Base-by-base conservation (phyloP, 2,888 invertebrate genomes). In the Aethes cnicana region DNA sequence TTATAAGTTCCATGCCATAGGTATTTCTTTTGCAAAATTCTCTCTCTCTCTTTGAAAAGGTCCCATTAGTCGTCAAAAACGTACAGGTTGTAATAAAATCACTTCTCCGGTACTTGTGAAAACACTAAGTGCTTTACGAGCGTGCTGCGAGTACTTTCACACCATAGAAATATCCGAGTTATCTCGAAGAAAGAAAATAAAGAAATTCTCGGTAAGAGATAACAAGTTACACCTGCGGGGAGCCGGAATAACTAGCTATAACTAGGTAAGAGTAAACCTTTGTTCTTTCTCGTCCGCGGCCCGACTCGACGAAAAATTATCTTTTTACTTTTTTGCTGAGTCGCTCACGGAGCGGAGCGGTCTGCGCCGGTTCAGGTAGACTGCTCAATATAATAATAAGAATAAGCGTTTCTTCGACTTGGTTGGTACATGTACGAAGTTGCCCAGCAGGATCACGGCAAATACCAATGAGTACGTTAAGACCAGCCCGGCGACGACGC, bases 311-410 rank as follows among this genome's bases (percentile, higher is more conserved):
- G 79, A 79, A 85, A 84, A 83, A 82, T 82, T 84, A 81, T 83
- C 82, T 84, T 84, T 87, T 85, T 83, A 74, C 76, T 79, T 84
- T 79, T 87, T 84, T 84, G 82, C 80, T 65, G 79, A 78, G 75
- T 77, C 72, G 79, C 73, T 74, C 74, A 74, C 75, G 68, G 61
- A 64, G 72, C 74, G 74, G 69, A 68, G 79, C 50, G 43, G 44
- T 26, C 41, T 18, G 50, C 70, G 69, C 63, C 68, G 69, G 78
- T 74, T 77, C 86, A 86, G 86, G 85, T 86, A 86, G 77, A 72
- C 72, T 71, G 72, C 74, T 74, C 74, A 72, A 75, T 78, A 81
- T 78, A 80, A 81, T 80, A 78, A 72, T 74, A 66, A 65, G 68
- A 56, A 63, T 68, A 64, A 66, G 72, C 55, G 50, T 41, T 46